Percentiles rank a stretch among this genome's conserved stretches.
Evolutionary conservation across 2,888 invertebrate genomes (phyloP).

Genomic region (Lochmaea capreae): DNA sequence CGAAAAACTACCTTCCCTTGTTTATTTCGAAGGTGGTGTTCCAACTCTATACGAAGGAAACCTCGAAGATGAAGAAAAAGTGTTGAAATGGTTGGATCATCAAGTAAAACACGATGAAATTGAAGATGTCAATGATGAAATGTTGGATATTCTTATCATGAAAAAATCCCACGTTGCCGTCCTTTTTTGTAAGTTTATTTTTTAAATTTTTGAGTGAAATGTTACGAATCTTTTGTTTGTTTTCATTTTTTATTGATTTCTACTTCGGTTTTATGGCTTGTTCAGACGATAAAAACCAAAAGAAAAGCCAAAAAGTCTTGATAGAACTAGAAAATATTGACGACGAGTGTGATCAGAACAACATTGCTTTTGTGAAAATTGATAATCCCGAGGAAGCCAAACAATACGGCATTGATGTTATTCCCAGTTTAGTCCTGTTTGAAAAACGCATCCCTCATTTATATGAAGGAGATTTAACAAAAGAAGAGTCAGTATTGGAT

Average conservation of each 20-base stretch:
- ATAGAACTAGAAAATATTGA: conserved; percentile 91
- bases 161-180: conserved; percentile 92
- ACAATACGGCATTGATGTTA: conserved; percentile 86
- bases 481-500: conserved; percentile 89
- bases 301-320: conserved; percentile 88
- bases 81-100: conserved; percentile 86
- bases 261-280: conserved; percentile 43
- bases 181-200: conserved; percentile 82
- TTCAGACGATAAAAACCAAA: conserved; percentile 90
- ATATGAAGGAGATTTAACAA: conserved; percentile 79
- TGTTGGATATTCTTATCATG: conserved; percentile 89
- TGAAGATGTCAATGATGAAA: conserved; percentile 94
- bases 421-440: conserved; percentile 85
- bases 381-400: conserved; percentile 89
- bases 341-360: conserved; percentile 92
- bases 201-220: conserved; percentile 25
- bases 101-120: conserved; percentile 91
- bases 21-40: conserved; percentile 83
- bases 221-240: conserved; percentile 8
- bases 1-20: conserved; percentile 85
- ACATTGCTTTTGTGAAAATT: conserved; percentile 92
- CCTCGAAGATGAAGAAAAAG: conserved; percentile 89
- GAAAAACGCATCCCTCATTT: conserved; percentile 73
- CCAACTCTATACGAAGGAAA: conserved; percentile 85
- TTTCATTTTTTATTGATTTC: background rate